phyloP scores from a whole-genome alignment of 2,113 vertebrate species.

The Oryzias celebensis region DNA sequence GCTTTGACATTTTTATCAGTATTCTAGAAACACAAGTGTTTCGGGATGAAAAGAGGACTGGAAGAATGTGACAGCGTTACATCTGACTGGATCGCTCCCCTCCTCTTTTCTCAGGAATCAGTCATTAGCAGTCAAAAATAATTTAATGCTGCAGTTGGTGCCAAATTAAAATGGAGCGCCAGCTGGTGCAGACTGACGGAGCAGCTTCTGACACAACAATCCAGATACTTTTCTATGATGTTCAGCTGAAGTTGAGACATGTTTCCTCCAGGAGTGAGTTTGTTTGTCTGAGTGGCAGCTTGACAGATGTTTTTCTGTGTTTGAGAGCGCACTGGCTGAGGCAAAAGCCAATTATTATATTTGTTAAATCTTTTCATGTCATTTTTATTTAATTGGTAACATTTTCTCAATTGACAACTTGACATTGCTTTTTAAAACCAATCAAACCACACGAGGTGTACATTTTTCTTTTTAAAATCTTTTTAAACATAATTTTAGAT shows the following conservation, averaged over 20 bases:
- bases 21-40: constrained; percentile 55
- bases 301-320: constrained; percentile 2
- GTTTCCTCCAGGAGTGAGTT: constrained; percentile 17
- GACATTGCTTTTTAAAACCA: no score
- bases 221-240: constrained; percentile 13
- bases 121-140: constrained; percentile 52
- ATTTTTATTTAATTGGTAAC: no score
- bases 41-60: constrained; percentile 45
- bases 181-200: constrained; percentile 50
- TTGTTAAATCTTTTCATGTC: background rate
- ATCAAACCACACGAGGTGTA: no score
- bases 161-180: constrained; percentile 60
- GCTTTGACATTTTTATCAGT: constrained; percentile 37
- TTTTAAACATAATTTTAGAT: no score
- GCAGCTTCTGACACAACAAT: constrained; percentile 25
- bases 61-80: constrained; percentile 46
- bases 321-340: background rate
- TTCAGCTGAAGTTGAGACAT: constrained; percentile 27
- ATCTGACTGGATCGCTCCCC: constrained; percentile 52
- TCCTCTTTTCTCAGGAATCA: constrained; percentile 36
- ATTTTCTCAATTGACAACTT: no score
- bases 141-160: constrained; percentile 36
- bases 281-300: constrained; percentile 3
- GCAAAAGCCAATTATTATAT: background rate
- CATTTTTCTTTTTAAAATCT: no score